phyloP scores from a whole-genome alignment of 2,113 vertebrate species.

The Leucopternis melanops region DNA sequence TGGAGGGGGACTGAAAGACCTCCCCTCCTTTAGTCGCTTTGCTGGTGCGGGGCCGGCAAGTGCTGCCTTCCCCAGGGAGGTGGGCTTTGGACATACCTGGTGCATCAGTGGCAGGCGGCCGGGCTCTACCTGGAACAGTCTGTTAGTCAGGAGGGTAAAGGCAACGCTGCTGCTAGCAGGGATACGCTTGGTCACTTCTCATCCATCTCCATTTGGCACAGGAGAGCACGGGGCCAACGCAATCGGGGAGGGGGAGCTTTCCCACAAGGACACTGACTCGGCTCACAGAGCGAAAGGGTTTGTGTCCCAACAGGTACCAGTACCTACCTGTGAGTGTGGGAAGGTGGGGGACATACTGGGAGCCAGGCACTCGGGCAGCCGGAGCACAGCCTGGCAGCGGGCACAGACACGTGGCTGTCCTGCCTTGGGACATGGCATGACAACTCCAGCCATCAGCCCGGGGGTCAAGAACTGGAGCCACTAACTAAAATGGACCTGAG shows the following conservation, averaged over 20 bases:
- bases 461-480: background rate
- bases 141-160: background rate
- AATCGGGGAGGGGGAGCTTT: background rate
- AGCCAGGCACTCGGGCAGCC: background rate
- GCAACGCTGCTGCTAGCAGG: background rate
- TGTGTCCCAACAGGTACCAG: background rate
- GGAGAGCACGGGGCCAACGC: background rate
- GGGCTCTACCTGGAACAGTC: conserved; percentile 45
- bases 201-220: conserved; percentile 53
- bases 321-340: background rate
- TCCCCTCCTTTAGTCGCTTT: conserved; percentile 30
- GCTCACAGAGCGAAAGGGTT: conserved; percentile 54
- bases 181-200: background rate
- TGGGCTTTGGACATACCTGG: conserved; percentile 27
- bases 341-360: background rate
- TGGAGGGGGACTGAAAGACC: background rate
- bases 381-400: background rate
- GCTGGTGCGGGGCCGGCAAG: conserved; percentile 36
- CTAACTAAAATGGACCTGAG: background rate
- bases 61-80: background rate
- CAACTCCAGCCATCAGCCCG: background rate
- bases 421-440: background rate
- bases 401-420: background rate
- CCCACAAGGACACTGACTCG: background rate
- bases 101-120: background rate